Conservation (phyloP, 2,797 vertebrate genomes). For the Orientallactaga sibirica region DNA sequence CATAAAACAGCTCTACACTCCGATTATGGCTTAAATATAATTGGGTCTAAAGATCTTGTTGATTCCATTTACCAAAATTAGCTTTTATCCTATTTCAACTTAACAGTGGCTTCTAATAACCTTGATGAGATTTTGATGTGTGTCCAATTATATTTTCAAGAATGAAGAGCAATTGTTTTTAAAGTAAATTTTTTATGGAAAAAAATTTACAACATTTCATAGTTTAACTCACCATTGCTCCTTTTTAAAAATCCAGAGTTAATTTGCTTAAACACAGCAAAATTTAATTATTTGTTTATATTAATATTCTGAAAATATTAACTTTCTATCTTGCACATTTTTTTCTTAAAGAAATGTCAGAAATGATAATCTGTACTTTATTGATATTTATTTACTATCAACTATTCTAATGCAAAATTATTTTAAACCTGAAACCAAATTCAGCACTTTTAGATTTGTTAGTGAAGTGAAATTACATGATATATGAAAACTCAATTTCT, state of each 20-base stretch:
- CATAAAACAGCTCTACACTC: slow-evolving; percentile 79
- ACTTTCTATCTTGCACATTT: neutral
- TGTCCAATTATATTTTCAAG: slow-evolving; percentile 59
- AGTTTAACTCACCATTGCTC: slow-evolving; percentile 16
- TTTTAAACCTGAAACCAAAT: slow-evolving; percentile 41
- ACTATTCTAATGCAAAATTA: neutral
- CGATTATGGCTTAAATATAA: slow-evolving; percentile 82
- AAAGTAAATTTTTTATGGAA: slow-evolving; percentile 51
- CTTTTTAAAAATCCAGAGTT: neutral
- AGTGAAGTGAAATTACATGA: neutral
- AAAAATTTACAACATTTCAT: neutral
- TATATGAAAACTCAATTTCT: neutral
- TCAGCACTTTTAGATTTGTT: slow-evolving; percentile 1
- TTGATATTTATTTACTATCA: neutral
- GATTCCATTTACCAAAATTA: slow-evolving; percentile 84
- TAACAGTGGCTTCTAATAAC: slow-evolving; percentile 79
- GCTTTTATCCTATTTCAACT: slow-evolving; percentile 80
- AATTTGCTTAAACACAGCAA: slow-evolving; percentile 57
- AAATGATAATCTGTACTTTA: neutral
- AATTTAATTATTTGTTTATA: slow-evolving; percentile 61
- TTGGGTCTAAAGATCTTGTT: slow-evolving; percentile 84
- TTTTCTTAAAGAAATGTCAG: slow-evolving; percentile 38
- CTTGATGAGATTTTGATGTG: slow-evolving; percentile 75
- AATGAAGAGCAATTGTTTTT: slow-evolving; percentile 19
- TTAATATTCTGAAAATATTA: slow-evolving; percentile 34